These are phyloP conservation scores for Eupithecia dodoneata DNA, from an alignment of 2,888 invertebrate species.

Conservation along the genomic window DNA sequence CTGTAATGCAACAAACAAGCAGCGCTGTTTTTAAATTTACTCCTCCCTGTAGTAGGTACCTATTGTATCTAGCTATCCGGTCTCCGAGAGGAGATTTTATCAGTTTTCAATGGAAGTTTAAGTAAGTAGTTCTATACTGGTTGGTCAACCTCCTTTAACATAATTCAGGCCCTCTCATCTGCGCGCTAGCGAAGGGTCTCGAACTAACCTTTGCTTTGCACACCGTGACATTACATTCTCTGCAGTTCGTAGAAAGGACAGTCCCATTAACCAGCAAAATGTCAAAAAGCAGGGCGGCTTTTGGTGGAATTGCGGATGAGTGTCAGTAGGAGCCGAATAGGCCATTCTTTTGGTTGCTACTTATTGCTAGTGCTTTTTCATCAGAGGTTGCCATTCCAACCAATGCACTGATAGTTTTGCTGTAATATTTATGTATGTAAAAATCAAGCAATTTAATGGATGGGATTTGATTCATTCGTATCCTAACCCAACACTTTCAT, in stretches of 20 bases:
- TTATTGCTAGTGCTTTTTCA: background rate
- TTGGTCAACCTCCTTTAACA: background rate
- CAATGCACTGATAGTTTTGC: background rate
- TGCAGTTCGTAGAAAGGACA: slow-evolving; percentile 28
- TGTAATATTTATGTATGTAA: background rate
- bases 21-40: no score
- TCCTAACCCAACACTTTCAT: background rate
- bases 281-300: background rate
- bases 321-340: background rate
- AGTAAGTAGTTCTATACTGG: background rate
- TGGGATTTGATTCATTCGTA: background rate
- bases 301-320: background rate
- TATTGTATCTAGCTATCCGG: no score
- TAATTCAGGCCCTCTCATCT: background rate
- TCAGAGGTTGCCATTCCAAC: background rate
- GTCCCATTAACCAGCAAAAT: background rate
- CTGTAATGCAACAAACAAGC: no score
- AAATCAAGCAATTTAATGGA: background rate
- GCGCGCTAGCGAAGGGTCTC: slow-evolving; percentile 35
- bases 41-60: no score
- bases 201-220: slow-evolving; percentile 44
- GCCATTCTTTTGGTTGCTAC: background rate
- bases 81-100: no score
- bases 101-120: no score
- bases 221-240: slow-evolving; percentile 44